phyloP scores from a whole-genome alignment of 2,888 invertebrate genomes.

The Leucoptera coffeella region DNA sequence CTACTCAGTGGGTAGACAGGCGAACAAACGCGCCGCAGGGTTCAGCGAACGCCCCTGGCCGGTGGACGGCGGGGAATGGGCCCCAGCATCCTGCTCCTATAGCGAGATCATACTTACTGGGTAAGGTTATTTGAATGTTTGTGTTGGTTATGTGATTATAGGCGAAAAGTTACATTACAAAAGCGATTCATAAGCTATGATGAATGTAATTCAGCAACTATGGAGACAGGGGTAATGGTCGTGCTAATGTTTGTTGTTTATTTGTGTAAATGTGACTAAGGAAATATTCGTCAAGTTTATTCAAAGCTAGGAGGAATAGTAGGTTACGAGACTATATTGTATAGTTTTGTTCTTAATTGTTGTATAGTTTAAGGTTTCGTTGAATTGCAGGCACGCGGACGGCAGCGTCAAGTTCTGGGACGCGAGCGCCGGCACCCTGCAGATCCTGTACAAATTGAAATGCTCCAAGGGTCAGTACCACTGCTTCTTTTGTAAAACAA shows the following conservation, averaged over 20 bases:
- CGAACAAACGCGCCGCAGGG: constrained; percentile 69
- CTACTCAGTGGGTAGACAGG: constrained; percentile 85
- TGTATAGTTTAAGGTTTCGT: too few species aligned
- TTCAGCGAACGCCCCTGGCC: constrained; percentile 96
- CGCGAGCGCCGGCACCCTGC: constrained; percentile 91
- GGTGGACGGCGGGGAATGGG: constrained; percentile 93
- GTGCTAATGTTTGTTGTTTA: too few species aligned
- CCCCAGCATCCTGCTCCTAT: constrained; percentile 92
- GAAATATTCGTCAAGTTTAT: neutral
- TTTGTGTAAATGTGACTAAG: constrained; percentile 3
- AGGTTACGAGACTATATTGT: too few species aligned
- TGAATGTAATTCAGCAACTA: too few species aligned
- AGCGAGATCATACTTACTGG: constrained; percentile 98
- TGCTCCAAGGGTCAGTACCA: constrained; percentile 73
- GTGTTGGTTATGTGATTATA: too few species aligned
- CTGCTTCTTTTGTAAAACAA: too few species aligned
- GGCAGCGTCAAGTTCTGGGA: constrained; percentile 99
- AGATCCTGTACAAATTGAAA: constrained; percentile 96
- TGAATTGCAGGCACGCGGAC: constrained; percentile 82
- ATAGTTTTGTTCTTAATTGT: too few species aligned
- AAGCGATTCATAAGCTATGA: too few species aligned
- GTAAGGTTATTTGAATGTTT: too few species aligned
- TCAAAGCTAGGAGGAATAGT: too few species aligned
- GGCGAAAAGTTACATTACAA: too few species aligned
- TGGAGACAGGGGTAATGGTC: too few species aligned